Conservation (phyloP, 2,797 vertebrate species). For the Trachops cirrhosus region DNA sequence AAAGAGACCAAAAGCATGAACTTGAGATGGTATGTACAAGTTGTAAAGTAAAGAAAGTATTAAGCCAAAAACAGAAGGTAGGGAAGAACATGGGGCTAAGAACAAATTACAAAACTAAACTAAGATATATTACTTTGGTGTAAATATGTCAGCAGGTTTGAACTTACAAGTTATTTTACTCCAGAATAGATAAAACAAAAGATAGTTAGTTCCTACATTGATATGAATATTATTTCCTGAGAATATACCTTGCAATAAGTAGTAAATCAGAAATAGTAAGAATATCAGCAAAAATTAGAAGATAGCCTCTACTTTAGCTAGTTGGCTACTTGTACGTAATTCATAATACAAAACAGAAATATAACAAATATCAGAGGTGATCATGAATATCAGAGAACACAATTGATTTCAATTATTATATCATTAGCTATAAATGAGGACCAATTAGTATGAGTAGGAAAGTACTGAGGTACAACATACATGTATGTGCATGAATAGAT, state of each 20-base stretch:
- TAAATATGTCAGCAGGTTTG: background rate
- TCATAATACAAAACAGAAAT: background rate
- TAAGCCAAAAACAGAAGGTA: background rate
- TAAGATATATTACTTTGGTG: background rate
- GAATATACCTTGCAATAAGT: background rate
- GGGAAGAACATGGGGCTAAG: background rate
- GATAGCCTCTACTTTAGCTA: background rate
- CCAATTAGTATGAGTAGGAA: background rate
- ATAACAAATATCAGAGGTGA: background rate
- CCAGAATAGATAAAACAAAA: background rate
- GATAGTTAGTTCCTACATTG: background rate
- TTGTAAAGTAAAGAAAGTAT: background rate
- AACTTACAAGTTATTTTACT: background rate
- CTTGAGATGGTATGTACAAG: background rate
- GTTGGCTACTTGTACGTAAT: background rate
- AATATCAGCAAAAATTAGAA: background rate
- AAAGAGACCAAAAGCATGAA: background rate
- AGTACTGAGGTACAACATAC: background rate
- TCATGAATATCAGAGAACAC: background rate
- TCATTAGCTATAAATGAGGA: background rate
- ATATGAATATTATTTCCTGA: background rate
- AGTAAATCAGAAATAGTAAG: background rate
- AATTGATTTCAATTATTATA: background rate
- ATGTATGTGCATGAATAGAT: background rate
- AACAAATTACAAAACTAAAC: slow-evolving; percentile 51